Percentiles rank a stretch among this genome's conserved stretches.
These are phyloP conservation scores for Anoncus sp. DNA, from an alignment of 2,888 invertebrate genomes.

Conservation along the genomic window DNA sequence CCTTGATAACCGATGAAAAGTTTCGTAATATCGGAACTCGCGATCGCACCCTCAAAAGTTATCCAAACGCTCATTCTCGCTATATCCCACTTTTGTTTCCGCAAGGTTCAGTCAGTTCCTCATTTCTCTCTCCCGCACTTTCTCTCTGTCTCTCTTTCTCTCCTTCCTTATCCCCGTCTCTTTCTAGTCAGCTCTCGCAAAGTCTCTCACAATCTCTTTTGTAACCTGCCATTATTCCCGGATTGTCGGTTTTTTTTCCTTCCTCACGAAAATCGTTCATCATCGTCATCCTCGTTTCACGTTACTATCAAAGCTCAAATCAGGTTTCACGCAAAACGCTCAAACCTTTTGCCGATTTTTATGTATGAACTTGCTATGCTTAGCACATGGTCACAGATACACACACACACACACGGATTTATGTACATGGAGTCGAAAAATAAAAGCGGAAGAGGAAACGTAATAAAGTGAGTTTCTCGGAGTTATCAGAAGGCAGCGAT, in stretches of 20 bases:
- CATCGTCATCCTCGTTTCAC: neutral
- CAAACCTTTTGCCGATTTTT: slow-evolving; percentile 30
- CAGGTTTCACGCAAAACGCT: slow-evolving; percentile 30
- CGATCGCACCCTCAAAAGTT: slow-evolving; percentile 59
- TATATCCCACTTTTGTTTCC: slow-evolving; percentile 30
- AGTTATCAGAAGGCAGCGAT: slow-evolving; percentile 25
- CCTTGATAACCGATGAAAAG: slow-evolving; percentile 75
- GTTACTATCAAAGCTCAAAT: slow-evolving; percentile 30
- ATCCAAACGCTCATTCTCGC: slow-evolving; percentile 48
- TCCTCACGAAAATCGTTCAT: slow-evolving; percentile 11
- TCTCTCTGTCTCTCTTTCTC: slow-evolving; percentile 21
- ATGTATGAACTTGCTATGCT: neutral
- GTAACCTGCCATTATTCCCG: neutral
- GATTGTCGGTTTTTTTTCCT: neutral
- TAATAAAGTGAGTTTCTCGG: slow-evolving; percentile 28
- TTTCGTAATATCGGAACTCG: slow-evolving; percentile 79
- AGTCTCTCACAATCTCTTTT: neutral
- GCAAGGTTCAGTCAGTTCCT: slow-evolving; percentile 36
- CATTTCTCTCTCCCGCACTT: slow-evolving; percentile 30
- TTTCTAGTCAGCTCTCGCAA: slow-evolving; percentile 2
- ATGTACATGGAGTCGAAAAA: neutral
- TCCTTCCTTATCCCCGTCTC: slow-evolving; percentile 4
- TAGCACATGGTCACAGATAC: neutral
- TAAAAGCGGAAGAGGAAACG: slow-evolving; percentile 3
- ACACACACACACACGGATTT: neutral